phyloP scores from a whole-genome alignment of 1,140 invertebrate genomes.

The Sinonovacula constricta region DNA sequence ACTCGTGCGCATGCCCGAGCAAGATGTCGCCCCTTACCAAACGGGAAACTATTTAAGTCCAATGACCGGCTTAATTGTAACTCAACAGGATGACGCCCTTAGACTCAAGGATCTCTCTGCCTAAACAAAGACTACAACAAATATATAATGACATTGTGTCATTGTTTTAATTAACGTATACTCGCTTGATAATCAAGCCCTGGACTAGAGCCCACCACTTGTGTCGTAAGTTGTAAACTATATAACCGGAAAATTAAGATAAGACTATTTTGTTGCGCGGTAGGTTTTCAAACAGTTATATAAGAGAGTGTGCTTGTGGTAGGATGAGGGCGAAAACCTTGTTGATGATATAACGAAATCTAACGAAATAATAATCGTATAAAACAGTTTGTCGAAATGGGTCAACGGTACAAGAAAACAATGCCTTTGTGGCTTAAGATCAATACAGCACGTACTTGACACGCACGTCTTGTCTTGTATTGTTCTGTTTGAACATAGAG shows the following conservation, averaged over 20 bases:
- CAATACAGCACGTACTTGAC: slow-evolving; percentile 22
- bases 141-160: slow-evolving; percentile 18
- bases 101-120: slow-evolving; percentile 23
- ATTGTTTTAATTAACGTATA: slow-evolving; percentile 38
- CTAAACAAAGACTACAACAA: slow-evolving; percentile 30
- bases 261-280: too few species aligned
- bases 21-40: slow-evolving; percentile 10
- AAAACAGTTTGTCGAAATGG: too few species aligned
- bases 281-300: too few species aligned
- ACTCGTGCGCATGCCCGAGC: slow-evolving; percentile 30
- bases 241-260: slow-evolving; percentile 47
- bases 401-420: slow-evolving; percentile 9
- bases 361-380: background rate
- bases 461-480: slow-evolving; percentile 1
- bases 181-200: background rate
- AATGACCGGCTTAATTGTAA: slow-evolving; percentile 21
- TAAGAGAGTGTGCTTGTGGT: too few species aligned
- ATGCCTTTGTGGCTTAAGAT: slow-evolving; percentile 40
- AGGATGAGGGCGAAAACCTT: too few species aligned
- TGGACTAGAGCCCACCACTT: background rate
- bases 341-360: background rate
- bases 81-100: slow-evolving; percentile 26
- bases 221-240: background rate
- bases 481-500: slow-evolving; percentile 18
- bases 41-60: slow-evolving; percentile 27